Base-by-base conservation (phyloP, 2,797 vertebrate species). In the Pogonophryne albipinna region DNA sequence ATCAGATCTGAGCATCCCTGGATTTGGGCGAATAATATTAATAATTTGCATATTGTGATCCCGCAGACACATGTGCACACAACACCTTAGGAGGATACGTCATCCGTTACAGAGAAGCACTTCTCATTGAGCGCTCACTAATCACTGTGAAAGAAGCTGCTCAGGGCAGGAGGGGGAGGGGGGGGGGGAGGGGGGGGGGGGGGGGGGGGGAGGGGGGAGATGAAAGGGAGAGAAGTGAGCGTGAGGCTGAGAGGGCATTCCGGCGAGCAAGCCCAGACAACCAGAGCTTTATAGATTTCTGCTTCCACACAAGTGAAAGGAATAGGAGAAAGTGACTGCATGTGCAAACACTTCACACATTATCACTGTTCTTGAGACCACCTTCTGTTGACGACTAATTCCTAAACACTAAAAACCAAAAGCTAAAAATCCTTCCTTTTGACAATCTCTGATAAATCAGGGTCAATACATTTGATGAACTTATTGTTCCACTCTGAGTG, bases 211-310 rank as follows among this genome's bases (percentile, higher is more conserved):
- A 4, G 55, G 74, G 53, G 67, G 80, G 73, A 86, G 84, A 90
- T 91, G 86, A 93, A 91, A 91, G 87, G 85, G 83, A 85, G 74
- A 55, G 31, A 85, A 89, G 86, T 87, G 84, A 92, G 87, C 70
- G 81, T 79, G 71, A 87, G 90, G 76, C 85, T 82, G 79, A 86
- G 85, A 90, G 87, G 88, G 86, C 92, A 93, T 94, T 95, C 91
- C 91, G 74, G 78, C 74, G 84, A 88, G 85, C 93, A 94, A 91
- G 93, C 89, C 93, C 90, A 84, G 92, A 92, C 93, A 93, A 87
- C 90, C 76, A 75, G 8, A 70, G 81, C 76, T 68, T 88, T 83
- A 89, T 91, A 91, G 85, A 87, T 64, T 60, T 87, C 83, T 72
- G 80, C 78, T 86, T 83, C 82, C 71, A 78, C 83, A 49, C 52